Evolutionary conservation across 2,888 invertebrate species (phyloP), one percentile per base, ranked within the genome.

Genomic region (Fabriciana adippe): DNA sequence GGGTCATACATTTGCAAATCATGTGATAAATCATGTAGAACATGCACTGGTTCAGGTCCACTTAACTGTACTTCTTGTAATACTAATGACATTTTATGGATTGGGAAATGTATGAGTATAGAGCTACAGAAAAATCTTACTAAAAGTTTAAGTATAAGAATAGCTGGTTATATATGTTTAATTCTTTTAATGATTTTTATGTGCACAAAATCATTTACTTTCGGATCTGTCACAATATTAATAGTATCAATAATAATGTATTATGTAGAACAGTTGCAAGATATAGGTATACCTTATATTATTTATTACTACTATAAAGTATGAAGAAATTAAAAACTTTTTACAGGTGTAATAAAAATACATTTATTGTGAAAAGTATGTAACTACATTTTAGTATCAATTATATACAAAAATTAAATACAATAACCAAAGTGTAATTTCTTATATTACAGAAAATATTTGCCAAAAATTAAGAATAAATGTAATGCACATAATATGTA

Each of bases 51-150:
- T 3, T 95, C 96, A 85, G 98, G 98, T 0, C 95, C 97, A 16
- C 96, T 96, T 80, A 97, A 97, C 94, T 99, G 98, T 86, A 93
- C 94, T 63, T 91, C 94, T 76, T 99, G 99, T 93, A 95, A 95
- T 53, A 18, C 74, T 2, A 70, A 70, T 55, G 69, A 81, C 70
- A 74, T 81, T 0, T 71, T 89, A 45, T 88, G 85, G 86, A 80
- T 81, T 76, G 86, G 86, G 13, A 80, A 78, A 75, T 92, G 92
- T 79, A 73, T 92, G 60, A 78, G 84, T 74, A 78, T 76, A 60
- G 76, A 77, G 66, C 67, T 80, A 26, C 84, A 80, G 75, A 76
- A 78, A 72, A 76, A 82, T 61, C 76, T 87, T 63, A 68, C 88
- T 72, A 78, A 66, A 59, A 79, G 76, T 73, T 77, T 81, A 66